Evolutionary conservation across 2,113 vertebrate genomes (phyloP), one percentile per base, ranked within the genome.

Genomic region (Cochlearius cochlearius): DNA sequence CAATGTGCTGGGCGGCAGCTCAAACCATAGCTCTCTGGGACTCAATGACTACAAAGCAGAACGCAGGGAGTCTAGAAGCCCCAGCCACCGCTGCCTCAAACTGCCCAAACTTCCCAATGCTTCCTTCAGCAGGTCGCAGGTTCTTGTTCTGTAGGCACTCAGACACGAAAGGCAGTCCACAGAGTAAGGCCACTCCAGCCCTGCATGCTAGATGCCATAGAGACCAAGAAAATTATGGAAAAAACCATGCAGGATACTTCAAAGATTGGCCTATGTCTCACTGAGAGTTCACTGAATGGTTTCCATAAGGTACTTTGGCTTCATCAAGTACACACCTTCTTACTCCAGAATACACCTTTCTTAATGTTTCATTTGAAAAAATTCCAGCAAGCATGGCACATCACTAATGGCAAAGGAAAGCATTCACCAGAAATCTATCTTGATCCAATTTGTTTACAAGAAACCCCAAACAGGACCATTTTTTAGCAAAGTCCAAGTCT

Each of bases 151-250:
- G 11, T 63, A 67, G 38, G 32, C 18, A 34, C 5, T 63, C 30
- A 74, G 36, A 49, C 5, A 53, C 18, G 34, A 62, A 71, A 67
- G 21, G 15, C 13, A 58, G 17, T 30, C n/a, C 38, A 19, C 32
- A 27, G 16, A 92, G 20, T 22, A 47, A 73, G 15, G 39, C 20
- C 19, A 53, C 38, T 53, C 36, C 43, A 59, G 15, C 8, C 23
- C 21, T 23, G 2, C 0, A 0, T 39, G 9, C 39, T 74, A 45
- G 17, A 66, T 74, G 20, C 17, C 7, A 52, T 2, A 62, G 19
- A 18, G 17, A 41, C 27, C 7, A 72, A 17, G 14, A 38, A 79
- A 86, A 88, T 13, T 2, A 29, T 23, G 2, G 2, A 2, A 23
- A 67, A 53, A 68, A 32, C 2, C 4, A 18, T 53, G 6, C 9